Base-by-base conservation (phyloP, 1,140 invertebrate species). In the Fopius arisanus region DNA sequence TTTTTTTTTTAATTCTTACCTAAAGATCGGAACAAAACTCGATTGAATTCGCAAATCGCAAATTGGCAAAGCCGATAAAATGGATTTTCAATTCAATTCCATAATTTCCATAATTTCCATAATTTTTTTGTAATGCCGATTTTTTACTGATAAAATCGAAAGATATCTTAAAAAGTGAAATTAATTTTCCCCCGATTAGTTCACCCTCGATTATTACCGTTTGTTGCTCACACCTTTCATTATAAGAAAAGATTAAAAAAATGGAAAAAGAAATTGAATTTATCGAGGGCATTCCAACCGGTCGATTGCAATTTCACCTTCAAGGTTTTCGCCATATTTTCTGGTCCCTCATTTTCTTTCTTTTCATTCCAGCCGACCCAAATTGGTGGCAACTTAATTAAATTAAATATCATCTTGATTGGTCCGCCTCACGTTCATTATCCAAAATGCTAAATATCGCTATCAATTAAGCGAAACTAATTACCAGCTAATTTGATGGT, bases 151-250 rank as follows among this genome's bases (percentile, higher is more conserved):
- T n/a, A n/a, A n/a, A n/a, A n/a, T n/a, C n/a, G n/a, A n/a, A n/a
- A n/a, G n/a, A n/a, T n/a, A n/a, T n/a, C n/a, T n/a, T n/a, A n/a
- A 37, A 37, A n/a, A 65, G 59, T 66, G 59, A 72, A 72, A 72
- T 72, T 26, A 43, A 66, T 41, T 65, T n/a, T 48, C 14, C 28
- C 16, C 43, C 37, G 48, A 72, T 72, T 66, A 72, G 65, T 72
- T 28, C 16, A 40, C n/a, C 43, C 43, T 71, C 59, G n/a, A n/a
- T n/a, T n/a, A 71, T 71, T 71, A 40, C 59, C 26, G 16, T 43
- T 66, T 62, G 41, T 72, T 66, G 43, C 70, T 72, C 70, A 72
- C 70, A 72, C 70, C 70, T n/a, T n/a, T n/a, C n/a, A n/a, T n/a
- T n/a, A n/a, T n/a, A n/a, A n/a, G n/a, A n/a, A n/a, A n/a, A 48